phyloP scores from a whole-genome alignment of 2,888 invertebrate species.

The Leptinotarsa tumamoca region DNA sequence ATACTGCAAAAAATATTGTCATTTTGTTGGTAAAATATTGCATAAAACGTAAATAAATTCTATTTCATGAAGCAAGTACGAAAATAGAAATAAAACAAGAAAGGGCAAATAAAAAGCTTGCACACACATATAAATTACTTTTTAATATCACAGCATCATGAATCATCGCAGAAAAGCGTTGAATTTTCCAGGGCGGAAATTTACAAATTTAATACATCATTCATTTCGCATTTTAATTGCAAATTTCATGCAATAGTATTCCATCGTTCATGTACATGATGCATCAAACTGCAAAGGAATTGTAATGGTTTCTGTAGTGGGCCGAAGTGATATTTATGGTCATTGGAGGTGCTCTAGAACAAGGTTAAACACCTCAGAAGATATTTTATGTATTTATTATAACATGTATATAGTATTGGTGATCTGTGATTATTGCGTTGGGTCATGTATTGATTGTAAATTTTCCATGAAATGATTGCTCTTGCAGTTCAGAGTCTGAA shows the following conservation, averaged over 20 bases:
- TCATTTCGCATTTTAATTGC: constrained; percentile 60
- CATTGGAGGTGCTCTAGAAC: constrained; percentile 30
- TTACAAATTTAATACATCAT: constrained; percentile 64
- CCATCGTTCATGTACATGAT: constrained; percentile 40
- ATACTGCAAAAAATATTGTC: constrained; percentile 54
- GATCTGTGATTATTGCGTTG: constrained; percentile 16
- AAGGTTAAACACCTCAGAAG: constrained; percentile 27
- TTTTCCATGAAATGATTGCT: neutral
- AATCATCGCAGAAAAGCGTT: constrained; percentile 63
- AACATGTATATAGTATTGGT: constrained; percentile 10
- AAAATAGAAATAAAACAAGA: constrained; percentile 60
- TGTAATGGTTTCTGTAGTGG: constrained; percentile 34
- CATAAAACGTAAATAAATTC: constrained; percentile 58
- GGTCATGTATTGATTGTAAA: too few species aligned
- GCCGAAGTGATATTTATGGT: constrained; percentile 30
- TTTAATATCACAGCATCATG: constrained; percentile 66
- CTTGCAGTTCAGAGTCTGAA: neutral
- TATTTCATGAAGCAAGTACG: constrained; percentile 61
- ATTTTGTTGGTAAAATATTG: constrained; percentile 53
- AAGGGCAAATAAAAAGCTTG: constrained; percentile 60
- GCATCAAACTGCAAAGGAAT: constrained; percentile 38
- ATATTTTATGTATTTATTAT: constrained; percentile 28
- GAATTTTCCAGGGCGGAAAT: constrained; percentile 63
- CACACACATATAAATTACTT: constrained; percentile 66
- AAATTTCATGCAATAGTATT: constrained; percentile 50